These are phyloP conservation scores for Lipophrys pholis DNA, from an alignment of 2,113 vertebrate genomes.

Conservation along the genomic window DNA sequence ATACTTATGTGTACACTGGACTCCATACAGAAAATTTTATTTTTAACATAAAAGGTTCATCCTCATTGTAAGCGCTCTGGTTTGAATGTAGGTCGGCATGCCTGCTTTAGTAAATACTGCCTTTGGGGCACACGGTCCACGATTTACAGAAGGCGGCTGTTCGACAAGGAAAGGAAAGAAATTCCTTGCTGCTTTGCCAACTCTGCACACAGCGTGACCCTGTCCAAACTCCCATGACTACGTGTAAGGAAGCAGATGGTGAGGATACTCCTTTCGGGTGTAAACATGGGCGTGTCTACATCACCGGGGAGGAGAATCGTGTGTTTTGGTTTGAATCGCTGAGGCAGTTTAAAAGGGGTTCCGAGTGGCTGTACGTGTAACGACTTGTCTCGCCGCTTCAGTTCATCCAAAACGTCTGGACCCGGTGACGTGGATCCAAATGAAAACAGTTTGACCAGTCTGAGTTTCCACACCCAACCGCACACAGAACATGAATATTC, in stretches of 20 bases:
- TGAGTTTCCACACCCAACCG: too few species aligned
- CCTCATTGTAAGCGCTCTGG: background rate
- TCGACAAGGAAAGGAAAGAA: slow-evolving; percentile 26
- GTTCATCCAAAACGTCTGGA: too few species aligned
- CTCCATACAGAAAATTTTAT: too few species aligned
- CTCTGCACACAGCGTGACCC: slow-evolving; percentile 46
- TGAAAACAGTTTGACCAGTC: too few species aligned
- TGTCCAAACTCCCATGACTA: slow-evolving; percentile 32
- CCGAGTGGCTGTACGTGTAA: too few species aligned
- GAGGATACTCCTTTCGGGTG: slow-evolving; percentile 2
- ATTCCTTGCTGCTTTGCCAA: slow-evolving; percentile 51
- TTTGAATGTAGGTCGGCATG: slow-evolving; percentile 8
- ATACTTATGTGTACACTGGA: too few species aligned
- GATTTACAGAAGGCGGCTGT: slow-evolving; percentile 51
- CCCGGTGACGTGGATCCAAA: too few species aligned
- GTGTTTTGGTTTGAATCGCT: slow-evolving; percentile 17
- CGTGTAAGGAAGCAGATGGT: slow-evolving; percentile 3
- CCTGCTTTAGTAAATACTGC: slow-evolving; percentile 19
- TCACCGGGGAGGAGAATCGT: background rate
- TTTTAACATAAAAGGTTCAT: background rate
- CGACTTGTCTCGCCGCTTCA: too few species aligned
- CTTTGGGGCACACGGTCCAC: background rate
- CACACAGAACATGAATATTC: background rate
- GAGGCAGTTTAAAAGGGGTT: too few species aligned
- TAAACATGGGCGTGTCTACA: slow-evolving; percentile 48